A percentile compares a stretch with the other conserved stretches of the same genome.
phyloP scores from a whole-genome alignment of 37 sponge, comb jelly and placozoan species.

The Ianthella basta region DNA sequence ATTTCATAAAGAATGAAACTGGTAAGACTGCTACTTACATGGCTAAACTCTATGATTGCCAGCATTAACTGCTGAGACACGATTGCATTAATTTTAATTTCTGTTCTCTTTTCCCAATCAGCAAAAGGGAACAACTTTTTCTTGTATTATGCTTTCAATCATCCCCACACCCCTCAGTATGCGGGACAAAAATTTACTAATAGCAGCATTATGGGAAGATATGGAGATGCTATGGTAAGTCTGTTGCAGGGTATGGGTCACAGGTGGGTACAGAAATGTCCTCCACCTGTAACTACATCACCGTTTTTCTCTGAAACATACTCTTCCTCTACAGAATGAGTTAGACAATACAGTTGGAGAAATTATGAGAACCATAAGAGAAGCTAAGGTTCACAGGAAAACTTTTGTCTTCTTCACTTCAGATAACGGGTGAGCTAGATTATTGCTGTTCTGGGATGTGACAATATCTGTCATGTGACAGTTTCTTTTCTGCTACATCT shows the following conservation, averaged over 20 bases:
- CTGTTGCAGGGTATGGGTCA: too few species aligned
- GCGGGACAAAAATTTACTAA: constrained; percentile 56
- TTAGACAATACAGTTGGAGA: constrained; percentile 65
- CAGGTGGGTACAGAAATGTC: too few species aligned
- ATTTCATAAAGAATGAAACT: constrained; percentile 57
- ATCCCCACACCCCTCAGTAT: constrained; percentile 74
- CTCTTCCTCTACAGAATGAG: neutral
- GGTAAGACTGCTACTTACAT: constrained; percentile 33
- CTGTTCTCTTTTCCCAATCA: constrained; percentile 6
- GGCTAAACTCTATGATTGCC: neutral
- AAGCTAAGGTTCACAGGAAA: constrained; percentile 26
- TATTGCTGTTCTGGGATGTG: too few species aligned
- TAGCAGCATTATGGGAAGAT: constrained; percentile 55
- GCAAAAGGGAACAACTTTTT: constrained; percentile 55
- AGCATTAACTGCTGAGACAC: neutral
- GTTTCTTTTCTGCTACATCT: too few species aligned
- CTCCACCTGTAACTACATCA: too few species aligned
- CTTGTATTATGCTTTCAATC: constrained; percentile 71
- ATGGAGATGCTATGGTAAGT: constrained; percentile 73
- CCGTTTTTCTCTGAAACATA: too few species aligned
- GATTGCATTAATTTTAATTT: neutral
- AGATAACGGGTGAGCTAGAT: constrained; percentile 54
- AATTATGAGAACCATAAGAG: constrained; percentile 24
- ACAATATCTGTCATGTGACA: too few species aligned
- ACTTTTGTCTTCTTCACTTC: constrained; percentile 68